phyloP scores from a whole-genome alignment of 2,888 invertebrate species.

The Andrena bucephala region DNA sequence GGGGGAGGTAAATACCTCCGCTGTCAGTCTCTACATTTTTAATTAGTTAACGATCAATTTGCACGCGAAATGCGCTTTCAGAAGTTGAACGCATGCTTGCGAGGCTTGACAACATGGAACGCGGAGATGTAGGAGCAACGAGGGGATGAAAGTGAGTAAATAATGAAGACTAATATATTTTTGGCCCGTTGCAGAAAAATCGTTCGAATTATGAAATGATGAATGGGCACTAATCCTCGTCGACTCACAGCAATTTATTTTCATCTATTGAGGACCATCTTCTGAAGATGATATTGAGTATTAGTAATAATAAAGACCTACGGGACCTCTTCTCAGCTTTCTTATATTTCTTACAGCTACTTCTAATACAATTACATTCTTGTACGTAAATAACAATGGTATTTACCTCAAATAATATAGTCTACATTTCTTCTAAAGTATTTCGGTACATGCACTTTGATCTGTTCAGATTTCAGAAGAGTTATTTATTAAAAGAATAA shows the following conservation, averaged over 20 bases:
- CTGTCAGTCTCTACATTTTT: slow-evolving; percentile 80
- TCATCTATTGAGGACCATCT: not conserved
- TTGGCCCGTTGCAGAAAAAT: not conserved
- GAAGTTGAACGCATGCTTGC: slow-evolving; percentile 67
- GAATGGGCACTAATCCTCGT: not conserved
- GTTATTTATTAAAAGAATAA: not conserved
- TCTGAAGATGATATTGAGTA: not conserved
- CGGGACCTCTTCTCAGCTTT: not conserved
- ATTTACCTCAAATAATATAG: too few relatives aligned
- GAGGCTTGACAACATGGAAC: slow-evolving; percentile 31
- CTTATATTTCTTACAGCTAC: not conserved
- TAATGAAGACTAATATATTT: slow-evolving; percentile 45
- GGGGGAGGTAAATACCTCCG: slow-evolving; percentile 73
- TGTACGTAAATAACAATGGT: too few relatives aligned
- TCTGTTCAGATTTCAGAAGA: too few relatives aligned
- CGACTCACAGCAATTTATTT: slow-evolving; percentile 8
- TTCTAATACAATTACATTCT: too few relatives aligned
- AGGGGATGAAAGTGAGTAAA: not conserved
- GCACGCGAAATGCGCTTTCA: slow-evolving; percentile 67
- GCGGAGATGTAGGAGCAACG: slow-evolving; percentile 27
- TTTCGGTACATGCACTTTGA: too few relatives aligned
- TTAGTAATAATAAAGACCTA: not conserved
- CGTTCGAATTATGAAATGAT: not conserved
- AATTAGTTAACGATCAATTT: slow-evolving; percentile 82
- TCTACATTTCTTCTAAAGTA: too few relatives aligned